Percentiles rank a stretch among this genome's conserved stretches.
Conservation (phyloP, 2,113 vertebrate genomes). For the Felis chaus region DNA sequence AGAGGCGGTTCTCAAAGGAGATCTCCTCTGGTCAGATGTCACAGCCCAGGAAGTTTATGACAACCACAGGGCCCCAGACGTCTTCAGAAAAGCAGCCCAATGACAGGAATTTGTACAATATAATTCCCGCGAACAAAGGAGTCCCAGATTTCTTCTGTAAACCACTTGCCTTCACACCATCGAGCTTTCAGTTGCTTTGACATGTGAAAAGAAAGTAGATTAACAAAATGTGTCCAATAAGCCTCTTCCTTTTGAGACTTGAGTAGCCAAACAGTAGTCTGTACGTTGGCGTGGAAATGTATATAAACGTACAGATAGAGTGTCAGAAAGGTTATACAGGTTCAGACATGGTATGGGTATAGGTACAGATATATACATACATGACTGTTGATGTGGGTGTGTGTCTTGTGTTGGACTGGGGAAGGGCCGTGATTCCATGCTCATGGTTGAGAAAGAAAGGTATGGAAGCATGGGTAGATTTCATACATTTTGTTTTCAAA, state of each 20-base stretch:
- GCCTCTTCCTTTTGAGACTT: background rate
- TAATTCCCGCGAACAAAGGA: background rate
- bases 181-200: background rate
- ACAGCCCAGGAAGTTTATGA: background rate
- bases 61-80: background rate
- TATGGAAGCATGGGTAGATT: background rate
- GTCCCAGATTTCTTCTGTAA: background rate
- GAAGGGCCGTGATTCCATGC: background rate
- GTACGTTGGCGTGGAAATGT: background rate
- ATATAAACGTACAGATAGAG: background rate
- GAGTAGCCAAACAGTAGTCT: background rate
- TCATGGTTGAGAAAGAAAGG: background rate
- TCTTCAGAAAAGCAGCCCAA: background rate
- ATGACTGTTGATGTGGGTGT: background rate
- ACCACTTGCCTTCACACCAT: background rate
- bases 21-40: background rate
- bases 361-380: background rate
- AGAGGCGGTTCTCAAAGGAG: background rate
- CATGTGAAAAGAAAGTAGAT: background rate
- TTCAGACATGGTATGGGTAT: fast-evolving
- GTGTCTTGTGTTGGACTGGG: background rate
- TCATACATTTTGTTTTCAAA: slow-evolving; percentile 59
- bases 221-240: background rate
- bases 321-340: background rate
- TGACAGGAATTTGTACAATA: background rate